Conservation (phyloP, 30 jellyfish, hydroid and myxozoan species). For the Rhopilema esculentum region DNA sequence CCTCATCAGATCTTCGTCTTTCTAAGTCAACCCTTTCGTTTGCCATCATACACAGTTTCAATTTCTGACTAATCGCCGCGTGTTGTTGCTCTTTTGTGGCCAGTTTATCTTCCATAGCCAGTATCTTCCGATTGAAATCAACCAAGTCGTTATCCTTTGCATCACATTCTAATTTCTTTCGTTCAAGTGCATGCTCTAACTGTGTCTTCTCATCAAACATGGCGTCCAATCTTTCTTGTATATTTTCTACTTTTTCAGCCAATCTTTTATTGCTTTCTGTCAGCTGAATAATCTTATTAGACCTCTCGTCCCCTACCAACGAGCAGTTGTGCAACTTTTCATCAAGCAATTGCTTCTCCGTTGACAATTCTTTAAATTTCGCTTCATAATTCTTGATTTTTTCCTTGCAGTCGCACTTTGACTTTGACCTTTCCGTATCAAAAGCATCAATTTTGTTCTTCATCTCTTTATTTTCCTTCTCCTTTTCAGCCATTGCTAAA, state of each 20-base stretch:
- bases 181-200: constrained; percentile 5
- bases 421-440: not conserved
- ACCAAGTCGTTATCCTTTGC: constrained; percentile 16
- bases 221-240: constrained; percentile 4
- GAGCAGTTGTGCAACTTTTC: constrained; percentile 6
- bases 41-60: constrained; percentile 1
- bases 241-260: not conserved
- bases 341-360: constrained; percentile 25
- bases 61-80: not conserved
- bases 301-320: constrained; percentile 10
- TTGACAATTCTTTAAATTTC: not conserved
- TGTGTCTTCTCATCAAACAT: constrained; percentile 1
- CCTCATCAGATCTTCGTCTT: constrained; percentile 16
- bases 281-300: constrained; percentile 3
- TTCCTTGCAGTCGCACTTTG: constrained; percentile 5
- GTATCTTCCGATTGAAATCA: not conserved
- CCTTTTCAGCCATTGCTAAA: not conserved
- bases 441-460: not conserved
- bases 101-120: constrained; percentile 17
- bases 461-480: not conserved
- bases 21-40: constrained; percentile 16
- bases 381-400: constrained; percentile 2
- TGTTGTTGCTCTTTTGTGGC: constrained; percentile 7
- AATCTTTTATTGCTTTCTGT: constrained; percentile 14
- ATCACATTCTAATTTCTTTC: not conserved